Evolutionary conservation across 1,140 invertebrate species (phyloP), one percentile per base, ranked within the genome.

Genomic region (Conopomorpha cramerella): DNA sequence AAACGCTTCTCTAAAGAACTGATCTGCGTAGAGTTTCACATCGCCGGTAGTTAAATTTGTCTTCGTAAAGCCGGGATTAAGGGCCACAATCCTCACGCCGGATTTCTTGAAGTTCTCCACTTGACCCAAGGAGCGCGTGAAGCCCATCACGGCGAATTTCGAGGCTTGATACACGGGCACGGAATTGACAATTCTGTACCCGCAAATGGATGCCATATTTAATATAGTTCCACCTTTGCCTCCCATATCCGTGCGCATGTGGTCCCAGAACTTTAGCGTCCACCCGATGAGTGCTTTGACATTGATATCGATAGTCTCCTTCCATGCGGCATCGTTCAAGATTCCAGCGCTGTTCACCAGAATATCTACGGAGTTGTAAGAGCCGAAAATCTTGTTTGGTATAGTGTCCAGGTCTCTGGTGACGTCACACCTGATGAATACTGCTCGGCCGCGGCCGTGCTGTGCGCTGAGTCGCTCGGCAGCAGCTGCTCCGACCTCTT

Each of bases 81-180:
- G 27, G 11, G 18, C 36, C 1, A 38, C 8, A 8, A 38, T 18
- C 14, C 30, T 11, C 2, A 38, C 36, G 8, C 36, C 30, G 6
- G 17, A 13, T 17, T 11, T 16, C 1, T 19, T 10, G 10, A 25
- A 33, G 11, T 32, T 31, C n/a, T n/a, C n/a, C n/a, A n/a, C n/a
- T n/a, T n/a, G n/a, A n/a, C n/a, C n/a, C n/a, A n/a, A n/a, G n/a
- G 17, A 17, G 7, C 13, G 31, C 6, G 25, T 32, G 18, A 38
- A 38, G n/a, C 36, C 36, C 8, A 32, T 11, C 10, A 38, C 36
- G 12, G 29, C 36, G 14, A 14, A 38, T 13, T 38, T 38, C 2
- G 36, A 32, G 1, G 29, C 30, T 26, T 32, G 8, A 16, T 38
- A 38, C 8, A 38, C 15, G 10, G 36, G 17, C 4, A 10, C 8